phyloP scores from a whole-genome alignment of 2,888 invertebrate genomes.

The Apamea monoglypha region DNA sequence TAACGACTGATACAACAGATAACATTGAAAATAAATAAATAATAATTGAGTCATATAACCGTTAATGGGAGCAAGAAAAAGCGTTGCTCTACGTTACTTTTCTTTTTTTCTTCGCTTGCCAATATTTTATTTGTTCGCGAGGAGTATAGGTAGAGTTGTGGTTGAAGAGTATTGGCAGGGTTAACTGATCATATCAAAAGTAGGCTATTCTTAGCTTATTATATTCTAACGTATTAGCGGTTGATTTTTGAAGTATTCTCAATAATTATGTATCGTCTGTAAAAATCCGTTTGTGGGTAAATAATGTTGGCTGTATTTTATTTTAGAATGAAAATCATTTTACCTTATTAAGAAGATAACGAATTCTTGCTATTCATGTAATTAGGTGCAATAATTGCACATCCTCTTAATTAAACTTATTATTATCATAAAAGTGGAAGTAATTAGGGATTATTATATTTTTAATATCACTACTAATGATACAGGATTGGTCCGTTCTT shows the following conservation, averaged over 20 bases:
- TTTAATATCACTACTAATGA: background rate
- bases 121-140: slow-evolving; percentile 8
- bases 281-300: background rate
- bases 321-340: background rate
- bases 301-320: background rate
- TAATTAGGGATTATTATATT: background rate
- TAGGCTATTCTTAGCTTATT: slow-evolving; percentile 19
- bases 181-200: slow-evolving; percentile 44
- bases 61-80: slow-evolving; percentile 52
- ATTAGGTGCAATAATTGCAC: background rate
- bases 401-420: slow-evolving; percentile 2
- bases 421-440: background rate
- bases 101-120: slow-evolving; percentile 1
- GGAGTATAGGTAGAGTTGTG: background rate
- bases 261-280: background rate
- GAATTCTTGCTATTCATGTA: background rate
- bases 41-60: slow-evolving; percentile 70
- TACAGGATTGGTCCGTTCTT: too few relatives aligned
- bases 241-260: slow-evolving; percentile 11
- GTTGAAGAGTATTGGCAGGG: slow-evolving; percentile 38
- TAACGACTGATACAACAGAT: slow-evolving; percentile 88
- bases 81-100: slow-evolving; percentile 18
- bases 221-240: background rate
- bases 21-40: slow-evolving; percentile 88
- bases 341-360: too few relatives aligned